phyloP scores from a whole-genome alignment of 2,113 vertebrate genomes.

The Axis porcinus region DNA sequence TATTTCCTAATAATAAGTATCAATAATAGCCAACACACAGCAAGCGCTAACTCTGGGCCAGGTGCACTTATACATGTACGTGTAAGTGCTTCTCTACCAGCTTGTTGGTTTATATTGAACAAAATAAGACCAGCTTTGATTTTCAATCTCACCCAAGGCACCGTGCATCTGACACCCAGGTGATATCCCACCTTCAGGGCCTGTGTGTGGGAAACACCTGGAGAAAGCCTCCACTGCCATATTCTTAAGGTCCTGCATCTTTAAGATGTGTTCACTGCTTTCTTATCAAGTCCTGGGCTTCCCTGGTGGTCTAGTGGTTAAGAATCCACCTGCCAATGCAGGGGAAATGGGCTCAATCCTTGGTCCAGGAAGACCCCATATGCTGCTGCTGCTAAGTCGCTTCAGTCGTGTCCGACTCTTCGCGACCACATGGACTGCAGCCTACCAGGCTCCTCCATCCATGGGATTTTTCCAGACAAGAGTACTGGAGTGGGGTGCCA shows the following conservation, averaged over 20 bases:
- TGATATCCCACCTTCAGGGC: not conserved
- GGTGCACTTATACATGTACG: not conserved
- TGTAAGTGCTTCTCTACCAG: not conserved
- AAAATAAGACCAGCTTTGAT: not conserved
- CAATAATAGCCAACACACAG: not conserved
- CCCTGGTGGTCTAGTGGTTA: not conserved
- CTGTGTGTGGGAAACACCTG: rapidly evolving
- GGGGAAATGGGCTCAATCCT: not conserved
- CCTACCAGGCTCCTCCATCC: no score
- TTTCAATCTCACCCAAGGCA: not conserved
- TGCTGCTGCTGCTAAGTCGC: not conserved
- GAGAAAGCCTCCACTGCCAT: not conserved
- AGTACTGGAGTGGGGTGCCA: no score
- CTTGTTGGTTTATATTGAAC: not conserved
- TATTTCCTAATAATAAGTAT: not conserved
- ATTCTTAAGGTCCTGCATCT: not conserved
- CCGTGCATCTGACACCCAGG: rapidly evolving
- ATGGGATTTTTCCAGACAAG: no score
- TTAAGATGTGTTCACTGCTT: not conserved
- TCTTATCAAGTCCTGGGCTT: not conserved
- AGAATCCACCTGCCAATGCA: not conserved
- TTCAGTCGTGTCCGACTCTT: no score
- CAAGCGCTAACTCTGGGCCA: no score
- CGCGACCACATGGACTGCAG: no score
- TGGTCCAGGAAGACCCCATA: not conserved